A percentile compares a stretch with the other conserved stretches of the same genome.
phyloP scores from a whole-genome alignment of 2,888 invertebrate species.

The Pemphredon lugubris region DNA sequence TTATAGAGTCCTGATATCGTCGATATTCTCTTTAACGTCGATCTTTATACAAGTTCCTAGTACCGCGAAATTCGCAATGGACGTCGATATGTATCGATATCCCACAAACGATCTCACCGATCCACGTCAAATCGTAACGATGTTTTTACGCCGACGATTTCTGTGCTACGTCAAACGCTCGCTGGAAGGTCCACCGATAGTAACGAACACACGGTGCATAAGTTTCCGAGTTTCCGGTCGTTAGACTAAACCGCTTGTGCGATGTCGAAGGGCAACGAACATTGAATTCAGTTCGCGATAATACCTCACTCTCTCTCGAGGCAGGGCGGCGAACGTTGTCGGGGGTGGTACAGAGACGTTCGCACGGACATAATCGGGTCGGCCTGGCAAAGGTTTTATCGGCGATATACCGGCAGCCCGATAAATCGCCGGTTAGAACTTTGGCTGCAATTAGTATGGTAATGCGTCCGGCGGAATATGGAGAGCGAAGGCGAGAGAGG shows the following conservation, averaged over 20 bases:
- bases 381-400: conserved; percentile 64
- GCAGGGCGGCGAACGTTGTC: neutral
- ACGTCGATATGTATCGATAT: too few relatives aligned
- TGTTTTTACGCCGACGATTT: too few relatives aligned
- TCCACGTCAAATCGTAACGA: too few relatives aligned
- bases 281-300: conserved; percentile 36
- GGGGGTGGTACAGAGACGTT: conserved; percentile 34
- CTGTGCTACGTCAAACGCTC: too few relatives aligned
- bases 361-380: conserved; percentile 48
- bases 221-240: conserved; percentile 36
- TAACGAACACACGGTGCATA: conserved; percentile 37
- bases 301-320: conserved; percentile 13
- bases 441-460: conserved; percentile 75
- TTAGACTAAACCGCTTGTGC: conserved; percentile 35
- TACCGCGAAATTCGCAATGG: too few relatives aligned
- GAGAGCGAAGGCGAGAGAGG: neutral
- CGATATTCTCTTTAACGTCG: too few relatives aligned
- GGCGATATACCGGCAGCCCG: conserved; percentile 60
- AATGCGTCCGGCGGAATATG: conserved; percentile 52
- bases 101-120: too few relatives aligned
- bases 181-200: neutral
- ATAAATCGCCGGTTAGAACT: conserved; percentile 71
- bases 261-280: conserved; percentile 35
- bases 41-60: too few relatives aligned
- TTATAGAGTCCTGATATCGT: too few relatives aligned